Evolutionary conservation across 2,113 vertebrate genomes (phyloP).

Genomic region (Marmota flaviventris): DNA sequence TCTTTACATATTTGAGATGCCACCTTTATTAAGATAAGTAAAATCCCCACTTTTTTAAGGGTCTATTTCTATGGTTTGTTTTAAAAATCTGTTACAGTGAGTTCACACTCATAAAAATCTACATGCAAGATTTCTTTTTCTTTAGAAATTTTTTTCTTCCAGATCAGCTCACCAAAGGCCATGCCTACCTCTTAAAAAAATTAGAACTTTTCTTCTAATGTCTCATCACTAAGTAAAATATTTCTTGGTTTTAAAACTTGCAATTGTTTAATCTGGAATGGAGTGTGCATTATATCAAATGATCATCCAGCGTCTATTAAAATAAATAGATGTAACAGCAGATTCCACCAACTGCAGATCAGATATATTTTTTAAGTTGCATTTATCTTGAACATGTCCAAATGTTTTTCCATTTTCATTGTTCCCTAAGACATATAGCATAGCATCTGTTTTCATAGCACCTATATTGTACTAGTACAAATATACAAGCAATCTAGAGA

Average conservation of each 20-base stretch:
- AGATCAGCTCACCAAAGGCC: neutral
- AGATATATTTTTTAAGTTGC: neutral
- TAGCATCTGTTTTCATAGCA: neutral
- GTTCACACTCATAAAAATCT: neutral
- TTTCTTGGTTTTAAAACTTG: neutral
- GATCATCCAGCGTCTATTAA: neutral
- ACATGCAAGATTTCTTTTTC: neutral
- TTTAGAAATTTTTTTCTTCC: neutral
- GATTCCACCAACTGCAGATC: neutral
- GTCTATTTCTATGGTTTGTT: neutral
- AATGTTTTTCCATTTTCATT: neutral
- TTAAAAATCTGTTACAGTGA: neutral
- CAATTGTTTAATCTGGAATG: neutral
- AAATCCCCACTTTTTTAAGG: neutral
- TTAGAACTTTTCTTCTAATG: neutral
- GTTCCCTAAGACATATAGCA: neutral
- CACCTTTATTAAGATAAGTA: neutral
- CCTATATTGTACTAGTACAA: too few species aligned
- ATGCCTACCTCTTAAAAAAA: neutral
- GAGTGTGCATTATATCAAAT: neutral
- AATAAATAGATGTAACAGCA: neutral
- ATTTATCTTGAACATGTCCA: neutral
- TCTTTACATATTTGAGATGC: neutral
- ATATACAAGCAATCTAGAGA: too few species aligned
- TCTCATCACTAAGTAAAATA: neutral